phyloP scores from a whole-genome alignment of 2,888 invertebrate species.

The Sminthurinus aureus region DNA sequence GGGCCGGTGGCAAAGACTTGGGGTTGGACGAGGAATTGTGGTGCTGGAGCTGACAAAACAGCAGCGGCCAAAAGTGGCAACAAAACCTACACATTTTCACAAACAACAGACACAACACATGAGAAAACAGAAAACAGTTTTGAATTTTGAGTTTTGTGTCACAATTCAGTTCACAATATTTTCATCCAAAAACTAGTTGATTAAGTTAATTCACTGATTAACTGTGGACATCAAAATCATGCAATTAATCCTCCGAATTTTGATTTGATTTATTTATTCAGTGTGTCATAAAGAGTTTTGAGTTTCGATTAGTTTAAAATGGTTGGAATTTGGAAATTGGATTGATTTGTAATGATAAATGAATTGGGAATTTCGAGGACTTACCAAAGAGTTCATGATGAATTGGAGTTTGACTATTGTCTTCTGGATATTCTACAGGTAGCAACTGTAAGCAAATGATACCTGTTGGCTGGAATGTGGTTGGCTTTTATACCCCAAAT shows the following conservation, averaged over 20 bases:
- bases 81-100: conserved; percentile 40
- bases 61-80: conserved; percentile 56
- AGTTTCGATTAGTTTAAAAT: not conserved
- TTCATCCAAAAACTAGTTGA: too few species aligned
- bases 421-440: conserved; percentile 33
- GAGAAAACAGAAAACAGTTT: not conserved
- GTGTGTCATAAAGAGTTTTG: too few species aligned
- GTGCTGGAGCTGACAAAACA: conserved; percentile 47
- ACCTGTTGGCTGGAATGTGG: conserved; percentile 1
- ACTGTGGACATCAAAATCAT: too few species aligned
- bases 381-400: conserved; percentile 57
- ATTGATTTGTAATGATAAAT: not conserved
- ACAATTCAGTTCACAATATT: too few species aligned
- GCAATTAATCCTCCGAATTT: too few species aligned
- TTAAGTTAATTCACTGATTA: too few species aligned
- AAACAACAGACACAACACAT: conserved; percentile 8
- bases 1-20: conserved; percentile 25
- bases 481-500: conserved; percentile 29
- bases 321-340: not conserved
- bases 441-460: conserved; percentile 14
- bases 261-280: too few species aligned
- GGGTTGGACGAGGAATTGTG: conserved; percentile 27
- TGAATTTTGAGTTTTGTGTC: not conserved
- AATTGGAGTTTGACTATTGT: conserved; percentile 34
- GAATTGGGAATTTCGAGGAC: conserved; percentile 19